Evolutionary conservation across 2,113 vertebrate species (phyloP).

Genomic region (Hemiscyllium ocellatum): DNA sequence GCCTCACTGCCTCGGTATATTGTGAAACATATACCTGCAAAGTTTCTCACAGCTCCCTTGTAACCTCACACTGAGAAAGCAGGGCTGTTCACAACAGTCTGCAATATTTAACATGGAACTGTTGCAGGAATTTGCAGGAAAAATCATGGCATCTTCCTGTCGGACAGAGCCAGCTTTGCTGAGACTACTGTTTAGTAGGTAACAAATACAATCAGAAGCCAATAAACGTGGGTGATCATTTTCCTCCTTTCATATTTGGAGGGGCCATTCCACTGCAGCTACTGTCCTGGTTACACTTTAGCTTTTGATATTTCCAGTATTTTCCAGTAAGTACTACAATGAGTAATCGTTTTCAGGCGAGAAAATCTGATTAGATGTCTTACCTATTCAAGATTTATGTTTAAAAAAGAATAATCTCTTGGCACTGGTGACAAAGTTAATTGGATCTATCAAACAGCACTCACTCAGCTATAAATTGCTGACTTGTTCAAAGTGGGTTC

Average conservation of each 20-base stretch:
- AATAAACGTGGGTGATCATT: background rate
- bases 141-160: background rate
- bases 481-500: background rate
- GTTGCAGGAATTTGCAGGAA: background rate
- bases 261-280: background rate
- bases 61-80: background rate
- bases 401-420: background rate
- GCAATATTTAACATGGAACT: background rate
- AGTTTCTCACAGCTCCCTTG: background rate
- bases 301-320: background rate
- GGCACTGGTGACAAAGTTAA: background rate
- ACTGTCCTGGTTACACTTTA: background rate
- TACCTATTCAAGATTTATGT: background rate
- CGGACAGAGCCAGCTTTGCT: background rate
- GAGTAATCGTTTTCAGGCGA: background rate
- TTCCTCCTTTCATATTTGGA: background rate
- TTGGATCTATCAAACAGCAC: background rate
- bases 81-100: constrained; percentile 3
- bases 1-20: background rate
- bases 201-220: too few relatives aligned
- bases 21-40: background rate
- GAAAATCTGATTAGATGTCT: background rate
- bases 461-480: background rate
- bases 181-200: background rate
- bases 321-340: background rate